Evolutionary conservation across 2,888 invertebrate genomes (phyloP), one percentile per base, ranked within the genome.

Genomic region (Cryptocephalus moraei): DNA sequence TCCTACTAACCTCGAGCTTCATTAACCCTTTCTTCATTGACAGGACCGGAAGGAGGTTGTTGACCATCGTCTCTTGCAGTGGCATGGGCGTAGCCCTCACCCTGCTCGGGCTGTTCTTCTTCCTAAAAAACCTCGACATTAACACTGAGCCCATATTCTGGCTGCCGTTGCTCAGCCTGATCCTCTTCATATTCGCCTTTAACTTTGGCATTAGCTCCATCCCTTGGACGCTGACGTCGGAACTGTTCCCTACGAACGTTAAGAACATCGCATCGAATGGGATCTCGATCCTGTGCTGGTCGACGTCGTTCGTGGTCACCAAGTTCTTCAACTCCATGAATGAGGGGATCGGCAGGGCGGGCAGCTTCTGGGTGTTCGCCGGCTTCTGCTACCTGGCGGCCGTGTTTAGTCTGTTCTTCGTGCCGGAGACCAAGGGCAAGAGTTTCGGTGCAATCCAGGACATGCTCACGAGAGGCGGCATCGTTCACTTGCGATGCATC

Each of bases 391-490:
- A 75, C 1, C 13, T 75, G 1, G 72, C 81, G 0, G 82, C 84
- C 65, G 73, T 86, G 64, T 91, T 90, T 70, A 80, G 84, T 12
- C 41, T 47, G 38, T 33, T 48, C 32, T 65, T 83, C 45, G 78
- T 94, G 12, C 90, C 92, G 4, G 93, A 93, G 73, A 93, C 93
- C 0, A 91, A 89, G 70, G 92, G 91, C 34, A 84, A 87, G 71
- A 85, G 85, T 58, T 76, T 91, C 59, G 81, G 84, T 62, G 81
- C 93, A 72, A 92, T 93, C 54, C 86, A 88, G 69, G 77, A 81
- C 47, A 79, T 80, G 43, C 9, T 42, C 22, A 22, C 22, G 22
- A 6, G 22, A 2, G 22, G 22, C 22, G 22, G 3, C 22, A 22
- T 4, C 22, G 22, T 22, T 2, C 22, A 22, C 22, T 6, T 22